phyloP scores from a whole-genome alignment of 2,113 vertebrate genomes.

The Zosterops borbonicus region DNA sequence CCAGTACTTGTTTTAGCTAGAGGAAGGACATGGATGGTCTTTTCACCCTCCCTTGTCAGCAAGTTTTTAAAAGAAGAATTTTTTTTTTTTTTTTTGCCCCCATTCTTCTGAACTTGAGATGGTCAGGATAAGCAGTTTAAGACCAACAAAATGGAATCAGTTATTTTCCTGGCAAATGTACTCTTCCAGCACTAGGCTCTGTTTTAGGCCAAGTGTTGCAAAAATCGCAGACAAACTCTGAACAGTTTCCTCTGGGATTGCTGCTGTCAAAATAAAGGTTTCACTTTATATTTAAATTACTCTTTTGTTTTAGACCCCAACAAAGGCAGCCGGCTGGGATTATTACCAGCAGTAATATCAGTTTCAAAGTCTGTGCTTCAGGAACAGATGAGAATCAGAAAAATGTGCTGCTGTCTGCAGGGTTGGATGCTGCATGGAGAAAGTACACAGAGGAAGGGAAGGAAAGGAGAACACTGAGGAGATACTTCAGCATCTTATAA shows the following conservation, averaged over 20 bases:
- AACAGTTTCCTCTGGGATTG: conserved; percentile 55
- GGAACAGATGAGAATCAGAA: conserved; percentile 16
- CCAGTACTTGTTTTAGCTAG: background rate
- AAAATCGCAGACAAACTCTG: conserved; percentile 52
- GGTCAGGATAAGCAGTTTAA: background rate
- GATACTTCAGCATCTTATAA: background rate
- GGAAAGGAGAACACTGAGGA: background rate
- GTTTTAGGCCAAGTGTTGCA: conserved; percentile 40
- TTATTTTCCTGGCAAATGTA: conserved; percentile 43
- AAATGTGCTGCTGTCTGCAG: conserved; percentile 11
- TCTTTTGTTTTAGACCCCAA: conserved; percentile 44
- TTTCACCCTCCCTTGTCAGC: background rate
- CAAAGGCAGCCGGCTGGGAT: conserved; percentile 35
- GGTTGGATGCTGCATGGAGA: background rate
- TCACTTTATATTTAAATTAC: conserved; percentile 58
- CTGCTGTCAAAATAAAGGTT: conserved; percentile 66
- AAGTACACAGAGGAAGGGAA: background rate
- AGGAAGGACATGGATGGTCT: background rate
- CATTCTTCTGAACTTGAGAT: background rate
- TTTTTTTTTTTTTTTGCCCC: background rate
- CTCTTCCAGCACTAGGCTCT: background rate
- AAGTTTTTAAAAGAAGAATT: background rate
- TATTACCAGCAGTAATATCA: conserved; percentile 41
- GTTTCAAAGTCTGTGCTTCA: conserved; percentile 52
- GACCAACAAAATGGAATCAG: background rate